Evolutionary conservation across 2,113 vertebrate species (phyloP).

Genomic region (Mormyrus iriodes): DNA sequence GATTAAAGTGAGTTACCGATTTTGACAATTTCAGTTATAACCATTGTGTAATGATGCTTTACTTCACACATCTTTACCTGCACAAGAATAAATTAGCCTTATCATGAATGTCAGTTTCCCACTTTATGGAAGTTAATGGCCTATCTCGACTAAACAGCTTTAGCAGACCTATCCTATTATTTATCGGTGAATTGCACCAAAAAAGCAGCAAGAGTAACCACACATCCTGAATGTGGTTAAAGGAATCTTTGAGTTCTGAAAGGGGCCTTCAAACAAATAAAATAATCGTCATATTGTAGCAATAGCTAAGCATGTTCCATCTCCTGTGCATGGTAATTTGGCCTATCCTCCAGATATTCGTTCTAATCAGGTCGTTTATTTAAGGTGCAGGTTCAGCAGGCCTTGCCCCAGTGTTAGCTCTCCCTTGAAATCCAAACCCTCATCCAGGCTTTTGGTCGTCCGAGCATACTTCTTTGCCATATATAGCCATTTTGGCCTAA

Average conservation of each 20-base stretch:
- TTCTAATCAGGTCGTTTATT: constrained; percentile 4
- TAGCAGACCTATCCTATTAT: background rate
- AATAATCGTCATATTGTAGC: no score
- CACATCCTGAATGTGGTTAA: background rate
- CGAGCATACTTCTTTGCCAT: background rate
- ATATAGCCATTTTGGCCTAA: background rate
- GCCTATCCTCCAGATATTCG: background rate
- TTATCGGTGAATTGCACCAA: background rate
- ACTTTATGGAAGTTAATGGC: background rate
- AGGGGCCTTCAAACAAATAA: background rate
- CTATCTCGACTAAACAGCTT: background rate
- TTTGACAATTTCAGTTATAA: background rate
- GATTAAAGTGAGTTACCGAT: background rate
- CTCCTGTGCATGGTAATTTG: background rate
- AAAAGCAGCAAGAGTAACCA: background rate
- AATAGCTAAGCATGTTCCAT: background rate
- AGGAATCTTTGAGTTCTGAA: background rate
- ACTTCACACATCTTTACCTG: background rate
- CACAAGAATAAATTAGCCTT: background rate
- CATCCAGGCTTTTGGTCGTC: background rate
- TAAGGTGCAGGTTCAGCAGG: background rate
- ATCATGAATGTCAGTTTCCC: background rate
- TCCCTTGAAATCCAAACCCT: background rate
- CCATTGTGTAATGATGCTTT: background rate
- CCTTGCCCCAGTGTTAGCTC: background rate